These are phyloP conservation scores for Sinocyclocheilus anophthalmus DNA, from an alignment of 2,113 vertebrate genomes.

Conservation along the genomic window DNA sequence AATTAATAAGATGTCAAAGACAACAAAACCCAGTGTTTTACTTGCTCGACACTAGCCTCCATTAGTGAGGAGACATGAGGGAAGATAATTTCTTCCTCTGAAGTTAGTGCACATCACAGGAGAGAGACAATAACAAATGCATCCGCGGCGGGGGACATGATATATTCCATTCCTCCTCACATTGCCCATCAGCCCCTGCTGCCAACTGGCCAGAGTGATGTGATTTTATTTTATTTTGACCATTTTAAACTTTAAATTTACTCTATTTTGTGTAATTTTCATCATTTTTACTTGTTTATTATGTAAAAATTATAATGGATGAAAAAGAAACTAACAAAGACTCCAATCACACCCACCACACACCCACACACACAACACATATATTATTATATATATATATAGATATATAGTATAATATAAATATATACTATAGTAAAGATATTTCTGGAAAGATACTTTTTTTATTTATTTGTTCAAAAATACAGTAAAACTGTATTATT, in stretches of 20 bases:
- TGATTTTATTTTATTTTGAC: no score
- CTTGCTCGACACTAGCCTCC: slow-evolving; percentile 31
- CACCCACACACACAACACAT: no score
- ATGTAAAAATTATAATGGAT: not conserved
- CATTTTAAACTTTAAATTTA: no score
- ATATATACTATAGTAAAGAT: no score
- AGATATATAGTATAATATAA: no score
- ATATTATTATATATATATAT: no score
- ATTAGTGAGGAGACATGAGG: slow-evolving; percentile 32
- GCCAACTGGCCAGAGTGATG: not conserved
- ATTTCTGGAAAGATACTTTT: no score
- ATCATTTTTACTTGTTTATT: no score
- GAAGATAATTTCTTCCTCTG: slow-evolving; percentile 48
- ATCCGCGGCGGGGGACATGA: slow-evolving; percentile 9
- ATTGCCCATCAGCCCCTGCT: slow-evolving; percentile 46
- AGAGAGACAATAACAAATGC: slow-evolving; percentile 42
- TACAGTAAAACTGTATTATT: no score
- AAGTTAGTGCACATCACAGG: slow-evolving; percentile 43
- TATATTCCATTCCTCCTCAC: not conserved
- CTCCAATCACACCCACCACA: no score
- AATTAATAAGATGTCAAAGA: slow-evolving; percentile 48
- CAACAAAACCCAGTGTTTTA: slow-evolving; percentile 45
- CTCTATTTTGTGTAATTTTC: not conserved
- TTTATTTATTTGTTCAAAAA: no score
- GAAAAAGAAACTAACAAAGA: not conserved